Evolutionary conservation across 2,888 invertebrate genomes (phyloP), one percentile per base, ranked within the genome.

Genomic region (Brachyptera putata): DNA sequence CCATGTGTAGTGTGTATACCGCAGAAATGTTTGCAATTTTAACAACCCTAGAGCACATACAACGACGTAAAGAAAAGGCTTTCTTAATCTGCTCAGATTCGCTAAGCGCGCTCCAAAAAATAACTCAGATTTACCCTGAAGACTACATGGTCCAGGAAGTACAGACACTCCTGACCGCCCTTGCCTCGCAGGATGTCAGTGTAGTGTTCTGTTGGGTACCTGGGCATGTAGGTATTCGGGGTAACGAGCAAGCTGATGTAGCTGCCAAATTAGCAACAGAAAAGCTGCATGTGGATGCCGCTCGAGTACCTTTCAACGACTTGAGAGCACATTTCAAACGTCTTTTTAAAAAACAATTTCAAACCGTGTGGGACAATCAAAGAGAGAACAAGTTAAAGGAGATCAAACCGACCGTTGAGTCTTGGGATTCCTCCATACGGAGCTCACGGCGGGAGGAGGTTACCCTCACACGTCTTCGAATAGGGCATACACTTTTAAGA

Each of bases 151-250:
- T 41, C 41, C 41, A 41, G 41, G n/a, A 21, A 16, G 21, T 41
- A 7, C 41, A n/a, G n/a, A n/a, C n/a, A n/a, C n/a, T n/a, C n/a
- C n/a, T n/a, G n/a, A n/a, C n/a, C n/a, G n/a, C n/a, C 41, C 41
- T 22, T n/a, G n/a, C n/a, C n/a, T n/a, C n/a, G n/a, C n/a, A n/a
- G n/a, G n/a, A n/a, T n/a, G n/a, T n/a, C n/a, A n/a, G n/a, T n/a
- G n/a, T n/a, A n/a, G n/a, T n/a, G n/a, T n/a, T n/a, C n/a, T n/a
- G n/a, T n/a, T n/a, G n/a, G n/a, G n/a, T 48, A 22, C 48, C 48
- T 48, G 48, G 48, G 24, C 48, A 48, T 22, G 48, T 24, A 22
- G 48, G 48, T 3, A 48, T 48, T 3, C 25, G 9, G 22, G 48
- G 48, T 11, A 48, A 48, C 24, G 48, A 48, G 48, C 24, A 21